Conservation (phyloP, 2,113 vertebrate species). For the Passer domesticus region DNA sequence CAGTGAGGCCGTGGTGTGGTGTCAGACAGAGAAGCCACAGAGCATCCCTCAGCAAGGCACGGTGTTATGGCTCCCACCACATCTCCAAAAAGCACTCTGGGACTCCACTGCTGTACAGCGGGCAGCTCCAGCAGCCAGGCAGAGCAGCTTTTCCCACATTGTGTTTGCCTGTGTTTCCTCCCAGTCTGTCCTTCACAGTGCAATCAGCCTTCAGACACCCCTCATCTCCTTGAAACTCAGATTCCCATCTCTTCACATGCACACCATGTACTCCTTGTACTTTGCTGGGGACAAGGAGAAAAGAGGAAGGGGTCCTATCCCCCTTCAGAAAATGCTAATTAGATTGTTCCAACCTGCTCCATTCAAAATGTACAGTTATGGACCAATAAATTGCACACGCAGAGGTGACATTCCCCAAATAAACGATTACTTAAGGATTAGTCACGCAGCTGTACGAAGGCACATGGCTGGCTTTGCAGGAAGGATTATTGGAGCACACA, state of each 20-base stretch:
- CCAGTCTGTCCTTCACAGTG: background rate
- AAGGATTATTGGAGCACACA: background rate
- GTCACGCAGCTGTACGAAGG: constrained; percentile 15
- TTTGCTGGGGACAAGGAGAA: background rate
- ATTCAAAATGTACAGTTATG: background rate
- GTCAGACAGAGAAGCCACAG: background rate
- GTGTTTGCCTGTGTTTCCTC: background rate
- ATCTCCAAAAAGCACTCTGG: background rate
- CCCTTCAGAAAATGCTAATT: background rate
- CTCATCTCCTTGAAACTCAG: background rate
- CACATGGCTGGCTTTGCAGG: constrained; percentile 27
- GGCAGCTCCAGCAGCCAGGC: background rate
- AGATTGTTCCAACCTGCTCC: constrained; percentile 6
- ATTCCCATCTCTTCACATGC: background rate
- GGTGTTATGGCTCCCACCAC: background rate
- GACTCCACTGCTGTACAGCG: background rate
- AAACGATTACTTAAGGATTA: constrained; percentile 60
- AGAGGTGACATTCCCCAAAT: constrained; percentile 52
- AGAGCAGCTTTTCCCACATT: background rate
- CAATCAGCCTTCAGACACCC: background rate
- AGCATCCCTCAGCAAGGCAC: background rate
- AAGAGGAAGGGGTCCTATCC: background rate
- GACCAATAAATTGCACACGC: constrained; percentile 20
- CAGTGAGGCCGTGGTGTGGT: accelerated
- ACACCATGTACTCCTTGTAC: background rate